Evolutionary conservation across 2,113 vertebrate genomes (phyloP).

Genomic region (Jacana jacana): DNA sequence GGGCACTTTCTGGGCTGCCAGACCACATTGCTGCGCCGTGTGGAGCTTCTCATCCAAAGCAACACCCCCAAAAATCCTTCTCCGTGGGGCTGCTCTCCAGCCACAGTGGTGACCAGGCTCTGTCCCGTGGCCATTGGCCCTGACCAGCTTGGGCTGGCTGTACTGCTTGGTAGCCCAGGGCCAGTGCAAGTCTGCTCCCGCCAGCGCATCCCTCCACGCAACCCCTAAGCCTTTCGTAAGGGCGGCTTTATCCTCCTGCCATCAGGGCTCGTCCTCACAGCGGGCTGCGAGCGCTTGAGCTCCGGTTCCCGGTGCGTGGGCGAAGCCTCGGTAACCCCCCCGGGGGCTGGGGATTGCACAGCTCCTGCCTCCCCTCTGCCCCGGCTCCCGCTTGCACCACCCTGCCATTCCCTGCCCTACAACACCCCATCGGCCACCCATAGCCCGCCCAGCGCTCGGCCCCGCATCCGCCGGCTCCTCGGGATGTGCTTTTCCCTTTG

Average conservation of each 20-base stretch:
- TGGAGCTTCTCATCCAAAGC: not conserved
- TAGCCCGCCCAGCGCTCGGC: fast-evolving
- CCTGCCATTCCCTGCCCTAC: not conserved
- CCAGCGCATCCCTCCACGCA: not conserved
- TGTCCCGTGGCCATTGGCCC: not conserved
- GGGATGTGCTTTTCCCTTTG: fast-evolving
- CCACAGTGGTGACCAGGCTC: fast-evolving
- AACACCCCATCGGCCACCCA: fast-evolving
- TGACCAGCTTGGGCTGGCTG: not conserved
- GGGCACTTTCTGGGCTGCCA: not conserved
- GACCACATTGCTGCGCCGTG: not conserved
- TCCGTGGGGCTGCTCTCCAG: not conserved
- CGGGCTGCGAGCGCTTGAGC: not conserved
- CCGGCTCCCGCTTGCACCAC: not conserved
- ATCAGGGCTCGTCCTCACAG: not conserved
- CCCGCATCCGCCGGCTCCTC: fast-evolving
- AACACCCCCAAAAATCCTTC: not conserved
- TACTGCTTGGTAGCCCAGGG: not conserved
- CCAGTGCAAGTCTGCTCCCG: slow-evolving; percentile 47
- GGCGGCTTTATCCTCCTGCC: not conserved
- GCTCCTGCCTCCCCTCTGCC: not conserved
- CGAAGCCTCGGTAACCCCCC: not conserved
- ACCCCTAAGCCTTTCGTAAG: not conserved
- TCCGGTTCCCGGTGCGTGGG: not conserved
- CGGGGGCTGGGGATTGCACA: slow-evolving; percentile 1